A percentile compares a stretch with the other conserved stretches of the same genome.
Conservation (phyloP, 2,888 invertebrate genomes). For the Lumbricus terrestris region DNA sequence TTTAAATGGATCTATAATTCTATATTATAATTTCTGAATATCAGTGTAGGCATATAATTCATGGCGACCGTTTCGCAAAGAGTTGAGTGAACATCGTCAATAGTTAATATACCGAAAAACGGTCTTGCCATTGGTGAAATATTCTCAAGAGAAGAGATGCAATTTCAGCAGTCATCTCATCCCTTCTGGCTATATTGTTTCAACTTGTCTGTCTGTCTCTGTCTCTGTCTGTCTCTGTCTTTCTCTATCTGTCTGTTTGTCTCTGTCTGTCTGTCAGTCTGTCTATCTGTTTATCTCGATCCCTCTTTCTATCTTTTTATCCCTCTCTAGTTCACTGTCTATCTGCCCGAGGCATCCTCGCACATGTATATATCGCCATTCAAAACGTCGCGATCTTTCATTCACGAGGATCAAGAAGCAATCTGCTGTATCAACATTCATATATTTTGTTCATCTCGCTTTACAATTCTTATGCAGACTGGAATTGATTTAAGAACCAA, state of each 20-base stretch:
- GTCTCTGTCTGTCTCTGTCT: neutral
- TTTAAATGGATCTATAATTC: too few species aligned
- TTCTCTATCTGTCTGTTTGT: neutral
- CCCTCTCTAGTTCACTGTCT: too few species aligned
- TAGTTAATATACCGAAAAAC: too few species aligned
- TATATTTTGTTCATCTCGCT: neutral
- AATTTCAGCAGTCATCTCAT: too few species aligned
- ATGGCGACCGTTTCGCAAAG: too few species aligned
- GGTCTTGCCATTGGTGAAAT: too few species aligned
- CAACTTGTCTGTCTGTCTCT: neutral
- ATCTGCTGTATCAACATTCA: neutral
- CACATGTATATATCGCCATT: neutral
- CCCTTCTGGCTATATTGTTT: too few species aligned
- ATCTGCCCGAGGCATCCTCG: neutral
- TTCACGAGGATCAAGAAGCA: slow-evolving; percentile 3
- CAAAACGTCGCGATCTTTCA: neutral
- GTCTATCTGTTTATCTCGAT: neutral
- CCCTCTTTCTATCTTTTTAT: neutral
- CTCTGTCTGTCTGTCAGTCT: neutral
- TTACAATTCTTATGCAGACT: neutral
- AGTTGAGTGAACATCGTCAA: too few species aligned
- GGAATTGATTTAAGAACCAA: neutral
- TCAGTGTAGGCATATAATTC: too few species aligned
- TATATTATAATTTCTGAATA: too few species aligned
- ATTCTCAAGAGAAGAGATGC: too few species aligned